These are phyloP conservation scores for Cryptocephalus moraei DNA, from an alignment of 2,888 invertebrate species.

Conservation along the genomic window DNA sequence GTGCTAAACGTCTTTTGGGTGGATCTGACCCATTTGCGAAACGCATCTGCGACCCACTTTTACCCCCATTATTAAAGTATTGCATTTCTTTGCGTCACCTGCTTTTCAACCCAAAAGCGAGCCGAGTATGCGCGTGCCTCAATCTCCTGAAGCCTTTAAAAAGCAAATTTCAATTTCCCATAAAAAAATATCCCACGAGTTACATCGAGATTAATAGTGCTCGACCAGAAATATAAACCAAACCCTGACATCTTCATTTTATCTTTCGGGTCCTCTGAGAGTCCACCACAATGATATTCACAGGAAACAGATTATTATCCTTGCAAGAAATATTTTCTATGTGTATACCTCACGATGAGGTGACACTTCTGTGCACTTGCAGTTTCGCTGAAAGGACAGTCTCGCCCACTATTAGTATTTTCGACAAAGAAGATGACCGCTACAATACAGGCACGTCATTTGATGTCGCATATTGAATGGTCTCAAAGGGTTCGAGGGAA, in stretches of 20 bases:
- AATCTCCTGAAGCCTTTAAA: not conserved
- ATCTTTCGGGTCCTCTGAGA: no score
- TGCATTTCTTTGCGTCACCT: slow-evolving; percentile 17
- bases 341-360: no score
- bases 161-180: no score
- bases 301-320: no score
- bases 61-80: slow-evolving; percentile 15
- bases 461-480: slow-evolving; percentile 4
- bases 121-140: slow-evolving; percentile 13
- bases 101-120: slow-evolving; percentile 13
- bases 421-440: slow-evolving; percentile 16
- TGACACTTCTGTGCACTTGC: slow-evolving; percentile 13
- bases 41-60: slow-evolving; percentile 18
- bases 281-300: no score
- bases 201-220: no score
- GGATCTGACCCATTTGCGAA: no score
- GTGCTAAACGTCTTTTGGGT: no score
- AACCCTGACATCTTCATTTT: no score
- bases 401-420: slow-evolving; percentile 18
- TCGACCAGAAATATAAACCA: no score
- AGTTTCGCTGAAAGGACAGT: slow-evolving; percentile 7
- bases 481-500: slow-evolving; percentile 12
- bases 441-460: slow-evolving; percentile 17
- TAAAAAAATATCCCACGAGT: no score
- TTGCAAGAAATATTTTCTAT: no score